Base-by-base conservation (phyloP, 35 echinoderm and acorn worm species). In the Lytechinus variegatus region DNA sequence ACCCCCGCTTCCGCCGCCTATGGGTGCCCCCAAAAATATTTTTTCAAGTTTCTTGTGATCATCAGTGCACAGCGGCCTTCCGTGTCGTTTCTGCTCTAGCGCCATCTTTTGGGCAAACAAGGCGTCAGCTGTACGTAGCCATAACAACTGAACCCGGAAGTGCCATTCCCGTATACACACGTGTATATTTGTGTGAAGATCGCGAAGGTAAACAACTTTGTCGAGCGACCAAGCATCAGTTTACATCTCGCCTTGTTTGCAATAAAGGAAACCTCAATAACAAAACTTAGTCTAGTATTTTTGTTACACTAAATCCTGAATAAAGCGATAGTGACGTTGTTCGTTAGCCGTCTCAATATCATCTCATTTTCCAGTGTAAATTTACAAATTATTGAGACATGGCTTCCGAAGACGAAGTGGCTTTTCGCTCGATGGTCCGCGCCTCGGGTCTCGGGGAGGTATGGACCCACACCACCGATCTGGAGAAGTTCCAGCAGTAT, bases 361-460 rank as follows among this genome's bases (percentile, higher is more conserved):
- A 24, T 79, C 12, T n/a, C 8, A 27, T 79, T 79, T 79, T 79
- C 66, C 66, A n/a, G 6, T 44, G 33, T 44, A 44, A 44, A 44
- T 14, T 54, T 58, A 56, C 55, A 58, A 79, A 79, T 24, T 19
- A 79, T 24, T 44, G 33, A 96, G 52, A 95, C 87, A 97, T 97
- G 94, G 92, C 96, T 52, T 79, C 96, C 54, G 92, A 94, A 44
- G 98, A 99, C 89, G 97, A 99, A 87, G 96, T 99, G 57, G 97
- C 98, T 1, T 99, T 99, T 95, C 97, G 98, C 10, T 99, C 98
- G 10, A 99, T 99, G 98, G 96, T 99, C 16, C 92, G 98, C 33
- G 98, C 97, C 52, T 99, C 98, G 51, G 98, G 98, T 89, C 86
- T 99, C 13, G 98, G 97, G 14, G 98, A 99, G 86, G 98, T 97